Conservation (phyloP, 2,797 vertebrate species). For the Gallinago solitaria region DNA sequence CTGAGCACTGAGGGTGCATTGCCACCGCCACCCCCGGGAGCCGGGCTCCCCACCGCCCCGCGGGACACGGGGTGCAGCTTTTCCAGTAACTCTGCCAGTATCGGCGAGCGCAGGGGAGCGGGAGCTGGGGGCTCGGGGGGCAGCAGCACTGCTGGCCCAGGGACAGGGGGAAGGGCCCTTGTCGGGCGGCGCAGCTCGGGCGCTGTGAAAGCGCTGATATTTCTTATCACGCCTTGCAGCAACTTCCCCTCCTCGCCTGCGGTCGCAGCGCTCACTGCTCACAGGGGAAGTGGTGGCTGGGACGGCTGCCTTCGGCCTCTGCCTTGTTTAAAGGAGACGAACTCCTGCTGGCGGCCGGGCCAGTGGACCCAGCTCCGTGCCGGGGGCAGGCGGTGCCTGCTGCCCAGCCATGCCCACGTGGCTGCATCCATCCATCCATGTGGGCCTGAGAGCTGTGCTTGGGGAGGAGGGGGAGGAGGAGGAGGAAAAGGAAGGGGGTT, state of each 20-base stretch:
- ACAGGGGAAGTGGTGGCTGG: slow-evolving; percentile 44
- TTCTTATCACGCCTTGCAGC: slow-evolving; percentile 74
- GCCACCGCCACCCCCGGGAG: fast-evolving
- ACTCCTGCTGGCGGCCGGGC: fast-evolving
- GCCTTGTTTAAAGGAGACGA: background rate
- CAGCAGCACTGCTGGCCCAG: fast-evolving
- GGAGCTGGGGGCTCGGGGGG: background rate
- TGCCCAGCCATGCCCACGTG: fast-evolving
- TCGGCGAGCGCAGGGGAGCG: background rate
- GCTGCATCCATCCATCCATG: background rate
- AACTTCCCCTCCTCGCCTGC: slow-evolving; percentile 76
- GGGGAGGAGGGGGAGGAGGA: background rate
- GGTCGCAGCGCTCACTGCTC: background rate
- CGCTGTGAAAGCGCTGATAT: slow-evolving; percentile 71
- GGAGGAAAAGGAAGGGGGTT: background rate
- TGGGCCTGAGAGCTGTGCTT: background rate
- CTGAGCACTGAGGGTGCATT: fast-evolving
- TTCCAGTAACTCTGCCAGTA: slow-evolving; percentile 43
- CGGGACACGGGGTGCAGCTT: background rate
- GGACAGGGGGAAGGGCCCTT: slow-evolving; percentile 52
- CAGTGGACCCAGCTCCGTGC: background rate
- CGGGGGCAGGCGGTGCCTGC: background rate
- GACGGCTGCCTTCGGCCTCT: background rate
- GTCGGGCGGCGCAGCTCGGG: background rate
- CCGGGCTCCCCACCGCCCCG: fast-evolving